Evolutionary conservation across 2,113 vertebrate genomes (phyloP), one percentile per base, ranked within the genome.

Genomic region (Ginglymostoma cirratum): DNA sequence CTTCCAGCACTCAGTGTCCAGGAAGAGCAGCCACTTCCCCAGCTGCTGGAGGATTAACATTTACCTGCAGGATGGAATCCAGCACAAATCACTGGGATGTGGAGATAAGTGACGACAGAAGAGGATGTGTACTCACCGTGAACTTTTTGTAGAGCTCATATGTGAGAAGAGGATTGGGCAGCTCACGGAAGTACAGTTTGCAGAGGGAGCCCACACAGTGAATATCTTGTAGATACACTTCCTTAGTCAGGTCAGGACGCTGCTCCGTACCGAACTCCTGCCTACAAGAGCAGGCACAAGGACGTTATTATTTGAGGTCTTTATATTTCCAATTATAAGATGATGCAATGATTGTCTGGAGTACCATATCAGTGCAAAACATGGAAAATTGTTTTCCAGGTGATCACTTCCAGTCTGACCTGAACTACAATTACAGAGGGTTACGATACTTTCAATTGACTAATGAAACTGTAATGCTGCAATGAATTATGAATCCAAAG

Each of bases 141-240:
- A 99, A 99, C 97, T 98, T 99, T 97, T 98, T 98, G 97, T 99
- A 99, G 96, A 99, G 98, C 96, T 99, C 98, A 96, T 99, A 99
- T 55, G 99, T 99, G 97, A 99, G 99, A 96, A 99, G 98, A 42
- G 99, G 99, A 97, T 99, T 99, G 97, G 99, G 99, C 38, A 99
- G 98, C 96, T 99, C 99, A 97, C 99, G 98, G 97, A 99, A 99
- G 97, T 99, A 99, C 93, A 99, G 98, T 97, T 99, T 99, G 97
- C 99, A 99, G 96, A 99, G 98, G 0, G 99, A 99, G 96, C 99
- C 99, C 97, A 99, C 99, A 12, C 99, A 99, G 98, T 99, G 99
- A 97, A 99, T 99, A 97, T 99, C 99, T 98, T 99, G 99, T 96
- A 99, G 98, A 97, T 99, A 99, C 97, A 99, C 98, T 98, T 99